These are phyloP conservation scores for Daktulosphaira vitifoliae DNA, from an alignment of 1,140 invertebrate species.

Conservation along the genomic window DNA sequence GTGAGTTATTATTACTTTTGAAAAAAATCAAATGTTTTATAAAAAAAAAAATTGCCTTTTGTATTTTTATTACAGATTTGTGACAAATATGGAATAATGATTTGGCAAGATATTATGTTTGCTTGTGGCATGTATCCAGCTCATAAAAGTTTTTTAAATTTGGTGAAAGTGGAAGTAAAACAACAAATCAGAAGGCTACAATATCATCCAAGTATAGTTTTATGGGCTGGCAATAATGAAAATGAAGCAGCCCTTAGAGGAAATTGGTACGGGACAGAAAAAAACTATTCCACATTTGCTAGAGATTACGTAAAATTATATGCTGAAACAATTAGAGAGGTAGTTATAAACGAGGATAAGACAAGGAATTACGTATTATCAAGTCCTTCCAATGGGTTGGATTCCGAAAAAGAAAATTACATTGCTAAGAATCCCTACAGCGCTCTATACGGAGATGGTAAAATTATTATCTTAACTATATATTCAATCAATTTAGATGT, in stretches of 20 bases:
- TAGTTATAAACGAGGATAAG: constrained; percentile 55
- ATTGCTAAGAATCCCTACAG: constrained; percentile 65
- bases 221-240: constrained; percentile 96
- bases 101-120: constrained; percentile 97
- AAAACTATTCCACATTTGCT: constrained; percentile 54
- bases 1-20: too few species aligned
- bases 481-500: too few species aligned
- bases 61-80: constrained; percentile 47
- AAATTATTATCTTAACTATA: constrained; percentile 38
- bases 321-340: constrained; percentile 61
- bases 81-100: constrained; percentile 69
- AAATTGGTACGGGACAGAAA: constrained; percentile 70
- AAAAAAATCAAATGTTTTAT: too few species aligned
- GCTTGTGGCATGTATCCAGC: constrained; percentile 92
- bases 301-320: constrained; percentile 83
- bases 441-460: constrained; percentile 78
- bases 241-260: constrained; percentile 82
- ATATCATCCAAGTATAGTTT: constrained; percentile 76
- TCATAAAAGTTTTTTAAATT: constrained; percentile 58
- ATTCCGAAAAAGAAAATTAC: constrained; percentile 66
- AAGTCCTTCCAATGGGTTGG: constrained; percentile 83
- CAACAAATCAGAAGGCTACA: constrained; percentile 79
- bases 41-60: too few species aligned
- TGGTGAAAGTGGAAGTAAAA: constrained; percentile 66
- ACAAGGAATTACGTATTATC: constrained; percentile 66